Percentiles rank a stretch among this genome's conserved stretches.
Evolutionary conservation across 1,140 invertebrate genomes (phyloP).

Genomic region (Polyergus mexicanus): DNA sequence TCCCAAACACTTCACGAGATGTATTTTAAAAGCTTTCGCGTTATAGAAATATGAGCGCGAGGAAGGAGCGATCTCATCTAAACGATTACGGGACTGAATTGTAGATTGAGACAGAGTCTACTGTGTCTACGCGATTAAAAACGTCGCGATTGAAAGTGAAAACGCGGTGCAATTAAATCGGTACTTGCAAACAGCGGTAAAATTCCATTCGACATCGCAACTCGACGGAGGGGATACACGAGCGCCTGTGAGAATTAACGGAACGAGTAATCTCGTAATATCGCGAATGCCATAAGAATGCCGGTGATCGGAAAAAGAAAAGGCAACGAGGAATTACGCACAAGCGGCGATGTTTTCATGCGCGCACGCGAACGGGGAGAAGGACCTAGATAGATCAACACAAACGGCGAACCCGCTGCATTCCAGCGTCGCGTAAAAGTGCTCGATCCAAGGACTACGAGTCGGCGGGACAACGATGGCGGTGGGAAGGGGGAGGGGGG

Average conservation of each 20-base stretch:
- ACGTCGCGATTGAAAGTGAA: slow-evolving; percentile 35
- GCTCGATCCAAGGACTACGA: slow-evolving; percentile 71
- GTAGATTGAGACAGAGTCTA: slow-evolving; percentile 4
- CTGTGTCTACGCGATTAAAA: not conserved
- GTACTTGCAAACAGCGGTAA: slow-evolving; percentile 4
- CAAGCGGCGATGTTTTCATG: not conserved
- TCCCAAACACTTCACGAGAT: not conserved
- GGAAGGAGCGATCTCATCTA: not conserved
- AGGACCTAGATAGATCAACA: slow-evolving; percentile 72
- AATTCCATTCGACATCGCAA: slow-evolving; percentile 55
- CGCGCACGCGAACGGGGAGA: slow-evolving; percentile 13
- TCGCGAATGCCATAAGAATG: slow-evolving; percentile 40
- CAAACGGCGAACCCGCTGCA: slow-evolving; percentile 69
- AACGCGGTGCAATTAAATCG: slow-evolving; percentile 40
- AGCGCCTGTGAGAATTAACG: slow-evolving; percentile 25
- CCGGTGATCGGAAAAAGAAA: not conserved
- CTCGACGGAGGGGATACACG: not conserved
- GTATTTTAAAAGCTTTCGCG: not conserved
- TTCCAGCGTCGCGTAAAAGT: slow-evolving; percentile 74
- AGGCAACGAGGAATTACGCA: slow-evolving; percentile 36
- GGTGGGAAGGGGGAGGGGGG: no score
- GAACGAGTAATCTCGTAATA: slow-evolving; percentile 49
- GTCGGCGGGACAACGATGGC: slow-evolving; percentile 49
- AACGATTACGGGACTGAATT: not conserved
- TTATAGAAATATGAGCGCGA: slow-evolving; percentile 1